Evolutionary conservation across 2,797 vertebrate genomes (phyloP).

Genomic region (Australoheros facetus): DNA sequence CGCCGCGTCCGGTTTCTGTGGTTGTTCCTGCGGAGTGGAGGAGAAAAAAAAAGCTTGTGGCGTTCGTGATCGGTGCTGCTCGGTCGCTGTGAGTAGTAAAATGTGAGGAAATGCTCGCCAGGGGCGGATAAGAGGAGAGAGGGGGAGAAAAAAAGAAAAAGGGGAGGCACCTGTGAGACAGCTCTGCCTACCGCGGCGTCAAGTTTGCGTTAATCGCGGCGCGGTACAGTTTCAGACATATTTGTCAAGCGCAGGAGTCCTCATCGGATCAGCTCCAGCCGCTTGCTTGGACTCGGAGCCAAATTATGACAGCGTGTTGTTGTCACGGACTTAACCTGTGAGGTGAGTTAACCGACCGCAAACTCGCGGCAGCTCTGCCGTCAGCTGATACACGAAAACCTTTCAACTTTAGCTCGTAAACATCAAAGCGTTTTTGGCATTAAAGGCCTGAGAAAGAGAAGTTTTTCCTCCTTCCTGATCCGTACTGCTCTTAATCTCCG

Average conservation of each 20-base stretch:
- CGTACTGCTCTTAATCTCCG: background rate
- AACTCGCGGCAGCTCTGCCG: background rate
- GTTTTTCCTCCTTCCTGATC: conserved; percentile 20
- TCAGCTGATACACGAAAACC: conserved; percentile 37
- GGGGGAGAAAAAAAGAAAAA: background rate
- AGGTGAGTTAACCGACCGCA: conserved; percentile 54
- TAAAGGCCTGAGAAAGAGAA: conserved; percentile 32
- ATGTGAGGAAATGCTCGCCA: conserved; percentile 21
- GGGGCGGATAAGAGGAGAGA: conserved; percentile 23
- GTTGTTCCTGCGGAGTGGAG: conserved; percentile 28
- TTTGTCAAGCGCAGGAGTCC: conserved; percentile 52
- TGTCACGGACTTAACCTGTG: conserved; percentile 29
- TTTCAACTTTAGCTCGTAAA: conserved; percentile 30
- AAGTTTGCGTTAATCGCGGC: conserved; percentile 57
- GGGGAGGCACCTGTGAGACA: conserved; percentile 67
- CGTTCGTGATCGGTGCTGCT: conserved; percentile 4
- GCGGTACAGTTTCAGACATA: conserved; percentile 55
- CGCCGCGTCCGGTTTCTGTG: conserved; percentile 59
- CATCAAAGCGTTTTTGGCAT: background rate
- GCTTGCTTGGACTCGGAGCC: conserved; percentile 7
- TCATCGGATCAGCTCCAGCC: conserved; percentile 46
- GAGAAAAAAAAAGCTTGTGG: background rate
- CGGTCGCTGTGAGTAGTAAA: conserved; percentile 11
- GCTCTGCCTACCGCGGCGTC: conserved; percentile 52
- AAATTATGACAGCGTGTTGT: conserved; percentile 40